These are phyloP conservation scores for Barbus barbus DNA, from an alignment of 2,113 vertebrate species.

Conservation along the genomic window DNA sequence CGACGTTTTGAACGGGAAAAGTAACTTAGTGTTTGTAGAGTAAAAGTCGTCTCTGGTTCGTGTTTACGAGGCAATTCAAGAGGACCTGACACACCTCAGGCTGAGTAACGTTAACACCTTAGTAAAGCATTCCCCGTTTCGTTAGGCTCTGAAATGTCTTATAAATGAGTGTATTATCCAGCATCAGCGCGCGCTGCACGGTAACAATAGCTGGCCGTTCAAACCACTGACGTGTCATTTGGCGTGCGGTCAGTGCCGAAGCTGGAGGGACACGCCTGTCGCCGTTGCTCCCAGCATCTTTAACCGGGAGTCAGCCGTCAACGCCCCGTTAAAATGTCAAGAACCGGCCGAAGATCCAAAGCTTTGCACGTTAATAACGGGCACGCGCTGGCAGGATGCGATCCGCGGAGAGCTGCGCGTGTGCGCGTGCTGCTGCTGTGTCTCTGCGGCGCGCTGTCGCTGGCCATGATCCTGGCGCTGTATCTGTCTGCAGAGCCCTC, in stretches of 20 bases:
- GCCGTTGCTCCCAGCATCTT: background rate
- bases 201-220: background rate
- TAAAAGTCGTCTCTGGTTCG: background rate
- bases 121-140: background rate
- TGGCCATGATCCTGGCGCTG: slow-evolving; percentile 68
- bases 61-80: background rate
- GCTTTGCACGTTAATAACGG: slow-evolving; percentile 58
- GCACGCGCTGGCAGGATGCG: slow-evolving; percentile 58
- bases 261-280: background rate
- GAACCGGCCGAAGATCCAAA: slow-evolving; percentile 67
- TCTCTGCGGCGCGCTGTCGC: slow-evolving; percentile 66
- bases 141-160: background rate
- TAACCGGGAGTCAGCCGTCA: background rate
- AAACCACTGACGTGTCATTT: slow-evolving; percentile 24
- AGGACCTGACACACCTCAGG: background rate
- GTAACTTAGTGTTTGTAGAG: background rate
- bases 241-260: background rate
- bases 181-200: background rate
- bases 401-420: slow-evolving; percentile 58
- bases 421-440: slow-evolving; percentile 70
- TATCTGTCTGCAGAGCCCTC: slow-evolving; percentile 68
- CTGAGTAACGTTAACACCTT: background rate
- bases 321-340: slow-evolving; percentile 65
- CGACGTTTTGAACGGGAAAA: background rate
- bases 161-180: background rate